phyloP scores from a whole-genome alignment of 1,140 invertebrate genomes.

The Cardiocondyla obscurior region DNA sequence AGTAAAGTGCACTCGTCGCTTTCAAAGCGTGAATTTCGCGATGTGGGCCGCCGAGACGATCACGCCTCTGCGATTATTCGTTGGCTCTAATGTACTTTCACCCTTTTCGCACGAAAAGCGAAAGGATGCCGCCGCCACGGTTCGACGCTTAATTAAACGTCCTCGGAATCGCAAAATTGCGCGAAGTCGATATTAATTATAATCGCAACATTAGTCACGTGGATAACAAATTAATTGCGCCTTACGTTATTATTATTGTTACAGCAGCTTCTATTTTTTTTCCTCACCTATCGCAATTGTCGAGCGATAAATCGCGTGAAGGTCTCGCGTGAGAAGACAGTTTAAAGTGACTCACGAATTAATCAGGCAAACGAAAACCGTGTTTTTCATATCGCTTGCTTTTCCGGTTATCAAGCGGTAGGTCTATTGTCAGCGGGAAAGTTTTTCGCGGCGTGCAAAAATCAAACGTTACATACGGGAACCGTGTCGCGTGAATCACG shows the following conservation, averaged over 20 bases:
- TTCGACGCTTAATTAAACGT: not conserved
- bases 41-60: slow-evolving; percentile 33
- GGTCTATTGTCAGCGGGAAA: not conserved
- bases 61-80: slow-evolving; percentile 28
- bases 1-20: slow-evolving; percentile 9
- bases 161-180: not conserved
- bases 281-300: not conserved
- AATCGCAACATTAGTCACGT: not conserved
- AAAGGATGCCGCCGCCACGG: not conserved
- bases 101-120: slow-evolving; percentile 36
- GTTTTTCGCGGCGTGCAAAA: not conserved
- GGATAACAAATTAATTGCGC: not conserved
- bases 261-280: slow-evolving; percentile 2
- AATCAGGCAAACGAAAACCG: not conserved
- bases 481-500: slow-evolving; percentile 33
- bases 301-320: not conserved
- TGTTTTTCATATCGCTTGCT: not conserved
- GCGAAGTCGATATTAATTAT: not conserved
- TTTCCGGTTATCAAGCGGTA: not conserved
- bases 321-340: not conserved
- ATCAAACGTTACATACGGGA: not conserved
- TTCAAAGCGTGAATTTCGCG: slow-evolving; percentile 30
- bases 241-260: not conserved
- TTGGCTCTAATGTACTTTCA: slow-evolving; percentile 26
- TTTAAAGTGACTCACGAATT: slow-evolving; percentile 4